Evolutionary conservation across 1,140 invertebrate species (phyloP).

Genomic region (Euura lappo): DNA sequence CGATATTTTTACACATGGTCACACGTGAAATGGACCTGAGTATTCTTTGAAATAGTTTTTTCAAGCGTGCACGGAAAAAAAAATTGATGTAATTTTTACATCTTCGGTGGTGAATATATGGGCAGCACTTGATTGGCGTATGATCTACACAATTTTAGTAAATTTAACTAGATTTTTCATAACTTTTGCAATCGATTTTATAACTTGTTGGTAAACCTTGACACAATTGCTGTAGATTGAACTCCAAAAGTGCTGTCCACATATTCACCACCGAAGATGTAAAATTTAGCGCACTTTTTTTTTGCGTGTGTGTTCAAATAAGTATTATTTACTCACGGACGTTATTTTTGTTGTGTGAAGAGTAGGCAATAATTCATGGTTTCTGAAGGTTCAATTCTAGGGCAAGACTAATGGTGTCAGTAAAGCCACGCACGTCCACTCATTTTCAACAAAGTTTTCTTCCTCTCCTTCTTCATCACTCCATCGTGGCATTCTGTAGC

Average conservation of each 20-base stretch:
- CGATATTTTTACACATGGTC: too few relatives aligned
- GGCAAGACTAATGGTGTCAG: background rate
- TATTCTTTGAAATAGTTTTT: background rate
- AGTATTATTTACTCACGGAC: background rate
- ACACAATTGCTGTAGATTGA: too few relatives aligned
- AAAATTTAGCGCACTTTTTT: background rate
- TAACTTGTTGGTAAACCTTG: background rate
- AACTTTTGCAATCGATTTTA: too few relatives aligned
- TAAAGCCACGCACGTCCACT: background rate
- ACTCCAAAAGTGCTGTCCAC: too few relatives aligned
- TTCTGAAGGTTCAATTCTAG: background rate
- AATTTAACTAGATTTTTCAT: too few relatives aligned
- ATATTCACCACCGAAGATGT: too few relatives aligned
- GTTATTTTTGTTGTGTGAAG: background rate
- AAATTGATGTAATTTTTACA: too few relatives aligned
- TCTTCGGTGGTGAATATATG: too few relatives aligned
- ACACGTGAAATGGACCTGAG: background rate
- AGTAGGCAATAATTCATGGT: background rate
- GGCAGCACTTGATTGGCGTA: too few relatives aligned
- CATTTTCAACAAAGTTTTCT: background rate
- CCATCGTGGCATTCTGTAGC: slow-evolving; percentile 2
- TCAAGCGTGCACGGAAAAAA: too few relatives aligned
- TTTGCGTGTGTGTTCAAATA: background rate
- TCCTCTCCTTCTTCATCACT: slow-evolving; percentile 2
- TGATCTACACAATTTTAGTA: too few relatives aligned